Base-by-base conservation (phyloP, 2,888 invertebrate species). In the Tyria jacobaeae region DNA sequence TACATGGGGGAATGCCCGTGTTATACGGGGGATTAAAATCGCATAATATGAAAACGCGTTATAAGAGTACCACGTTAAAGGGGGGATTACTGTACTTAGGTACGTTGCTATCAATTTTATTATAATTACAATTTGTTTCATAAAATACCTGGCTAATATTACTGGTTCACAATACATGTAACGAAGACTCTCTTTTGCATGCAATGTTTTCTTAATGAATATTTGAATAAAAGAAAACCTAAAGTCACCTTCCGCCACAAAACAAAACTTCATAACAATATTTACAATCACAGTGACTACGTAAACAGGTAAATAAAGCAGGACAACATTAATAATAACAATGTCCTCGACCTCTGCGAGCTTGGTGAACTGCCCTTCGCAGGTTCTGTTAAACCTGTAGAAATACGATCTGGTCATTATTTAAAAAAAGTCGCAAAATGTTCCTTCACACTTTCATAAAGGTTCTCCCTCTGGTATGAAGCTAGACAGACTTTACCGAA, bases 341-440 rank as follows among this genome's bases (percentile, higher is more conserved):
- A 71, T 51, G 79, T 86, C 75, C 83, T 82, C 75, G 83, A 79
- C 62, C 76, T 73, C 64, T 78, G 75, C 51, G 81, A 70, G 49
- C 68, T 78, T 49, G 83, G 71, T 0, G 87, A 79, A 62, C 83
- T 82, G 1, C 88, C 91, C 74, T 92, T 93, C 0, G 91, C 92
- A 0, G 88, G 88, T 80, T 92, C 93, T 2, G 93, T 93, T 0
- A 93, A 86, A 87, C 93, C 93, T 93, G 89, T 17, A 52, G 34
- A 57, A 44, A 60, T 12, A 44, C 1, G 12, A 44, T 44, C 21
- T 17, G 17, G 17, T 35, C 17, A 41, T 9, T 10, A 41, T 6
- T 41, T 41, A 21, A 17, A 3, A 41, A 17, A 17, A 0, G n/a
- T n/a, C n/a, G n/a, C n/a, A n/a, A n/a, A n/a, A n/a, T n/a, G n/a